phyloP scores from a whole-genome alignment of 1,140 invertebrate species.

The Nebria ingens region DNA sequence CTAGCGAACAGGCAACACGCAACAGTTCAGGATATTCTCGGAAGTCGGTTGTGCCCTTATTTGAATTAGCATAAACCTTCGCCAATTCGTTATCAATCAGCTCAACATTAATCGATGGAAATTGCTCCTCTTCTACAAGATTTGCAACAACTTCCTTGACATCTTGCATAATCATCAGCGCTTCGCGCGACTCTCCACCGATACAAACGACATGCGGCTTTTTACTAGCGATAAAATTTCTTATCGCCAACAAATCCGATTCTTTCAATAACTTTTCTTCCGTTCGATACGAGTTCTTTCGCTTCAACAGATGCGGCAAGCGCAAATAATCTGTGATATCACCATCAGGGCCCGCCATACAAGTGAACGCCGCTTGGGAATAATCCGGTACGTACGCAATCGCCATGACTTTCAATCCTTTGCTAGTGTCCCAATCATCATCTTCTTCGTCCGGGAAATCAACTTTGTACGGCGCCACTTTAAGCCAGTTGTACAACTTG shows the following conservation, averaged over 20 bases:
- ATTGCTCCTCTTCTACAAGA: slow-evolving; percentile 76
- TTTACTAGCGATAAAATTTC: slow-evolving; percentile 78
- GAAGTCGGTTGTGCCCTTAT: slow-evolving; percentile 77
- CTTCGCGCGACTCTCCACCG: slow-evolving; percentile 82
- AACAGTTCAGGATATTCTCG: slow-evolving; percentile 82
- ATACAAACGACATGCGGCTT: slow-evolving; percentile 91
- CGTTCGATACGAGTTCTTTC: slow-evolving; percentile 62
- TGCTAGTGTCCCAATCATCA: slow-evolving; percentile 80
- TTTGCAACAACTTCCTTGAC: slow-evolving; percentile 64
- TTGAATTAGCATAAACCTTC: slow-evolving; percentile 83
- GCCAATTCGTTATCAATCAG: slow-evolving; percentile 89
- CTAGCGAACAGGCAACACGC: slow-evolving; percentile 85
- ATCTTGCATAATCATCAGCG: slow-evolving; percentile 76
- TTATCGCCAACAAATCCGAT: slow-evolving; percentile 68
- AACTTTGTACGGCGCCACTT: slow-evolving; percentile 76
- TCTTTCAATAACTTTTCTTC: slow-evolving; percentile 67
- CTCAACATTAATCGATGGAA: slow-evolving; percentile 79
- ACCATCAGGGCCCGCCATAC: slow-evolving; percentile 76
- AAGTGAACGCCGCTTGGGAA: slow-evolving; percentile 80
- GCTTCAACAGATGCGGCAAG: slow-evolving; percentile 72
- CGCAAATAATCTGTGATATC: slow-evolving; percentile 86
- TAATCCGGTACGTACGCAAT: slow-evolving; percentile 81
- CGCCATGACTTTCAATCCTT: slow-evolving; percentile 78
- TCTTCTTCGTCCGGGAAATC: slow-evolving; percentile 77
- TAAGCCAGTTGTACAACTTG: slow-evolving; percentile 85